These are phyloP conservation scores for Brachymystax lenok DNA, from an alignment of 2,797 vertebrate species.

Conservation along the genomic window DNA sequence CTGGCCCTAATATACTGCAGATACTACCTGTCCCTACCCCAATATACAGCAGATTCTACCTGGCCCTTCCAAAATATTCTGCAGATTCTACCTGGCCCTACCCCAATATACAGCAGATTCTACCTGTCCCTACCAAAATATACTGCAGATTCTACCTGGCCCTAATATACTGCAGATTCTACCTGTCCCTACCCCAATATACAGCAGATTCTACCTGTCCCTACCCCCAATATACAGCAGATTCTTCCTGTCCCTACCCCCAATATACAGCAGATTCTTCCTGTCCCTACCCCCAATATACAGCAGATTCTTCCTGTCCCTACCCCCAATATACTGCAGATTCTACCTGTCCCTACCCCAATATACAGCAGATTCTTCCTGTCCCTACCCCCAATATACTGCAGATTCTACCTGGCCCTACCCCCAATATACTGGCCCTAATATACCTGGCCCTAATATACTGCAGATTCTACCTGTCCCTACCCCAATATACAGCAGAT, in stretches of 20 bases:
- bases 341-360: constrained; percentile 33
- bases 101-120: background rate
- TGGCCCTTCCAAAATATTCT: background rate
- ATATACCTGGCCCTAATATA: too few species aligned
- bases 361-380: background rate
- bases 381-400: background rate
- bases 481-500: background rate
- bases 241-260: background rate
- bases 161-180: background rate
- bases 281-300: background rate
- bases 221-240: background rate
- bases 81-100: background rate
- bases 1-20: too few species aligned
- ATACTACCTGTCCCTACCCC: too few species aligned
- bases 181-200: background rate
- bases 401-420: background rate
- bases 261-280: too few species aligned
- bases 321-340: background rate
- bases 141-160: too few species aligned
- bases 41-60: background rate
- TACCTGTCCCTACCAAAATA: background rate
- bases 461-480: background rate
- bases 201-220: background rate
- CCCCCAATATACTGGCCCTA: too few species aligned
- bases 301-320: background rate